Conservation (phyloP, 2,797 vertebrate species). For the Neopelma chrysocephalum region DNA sequence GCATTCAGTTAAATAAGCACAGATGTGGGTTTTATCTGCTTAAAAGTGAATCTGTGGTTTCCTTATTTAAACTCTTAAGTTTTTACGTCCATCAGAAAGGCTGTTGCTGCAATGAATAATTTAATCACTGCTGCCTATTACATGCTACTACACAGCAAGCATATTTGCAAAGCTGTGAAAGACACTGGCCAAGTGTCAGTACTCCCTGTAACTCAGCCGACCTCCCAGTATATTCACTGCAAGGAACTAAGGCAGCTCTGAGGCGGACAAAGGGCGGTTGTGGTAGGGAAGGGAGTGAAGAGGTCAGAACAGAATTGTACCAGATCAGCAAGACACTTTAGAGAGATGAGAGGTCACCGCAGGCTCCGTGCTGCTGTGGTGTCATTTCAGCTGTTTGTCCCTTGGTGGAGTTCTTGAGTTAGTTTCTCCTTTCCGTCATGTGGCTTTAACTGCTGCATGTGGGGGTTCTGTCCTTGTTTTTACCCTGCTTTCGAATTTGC, state of each 20-base stretch:
- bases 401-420: constrained; percentile 85
- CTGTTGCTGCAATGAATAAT: constrained; percentile 68
- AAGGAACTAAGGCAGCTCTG: not conserved
- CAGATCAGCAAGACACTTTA: not conserved
- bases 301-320: not conserved
- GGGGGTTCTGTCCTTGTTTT: not conserved
- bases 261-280: not conserved
- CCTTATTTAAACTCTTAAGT: constrained; percentile 66
- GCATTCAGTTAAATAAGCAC: constrained; percentile 57
- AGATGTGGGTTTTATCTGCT: constrained; percentile 55
- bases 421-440: constrained; percentile 65
- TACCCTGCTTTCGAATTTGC: constrained; percentile 47
- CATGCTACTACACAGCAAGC: not conserved
- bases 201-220: not conserved
- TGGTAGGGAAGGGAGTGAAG: not conserved
- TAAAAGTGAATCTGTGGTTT: constrained; percentile 69
- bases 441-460: constrained; percentile 20
- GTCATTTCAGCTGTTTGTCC: constrained; percentile 76
- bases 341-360: constrained; percentile 70
- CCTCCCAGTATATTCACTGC: not conserved
- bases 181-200: not conserved
- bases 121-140: constrained; percentile 58
- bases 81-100: constrained; percentile 60
- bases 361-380: constrained; percentile 27
- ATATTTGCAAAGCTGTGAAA: not conserved